These are phyloP conservation scores for Drosophila robusta DNA, from an alignment of 2,888 invertebrate species.

Conservation along the genomic window DNA sequence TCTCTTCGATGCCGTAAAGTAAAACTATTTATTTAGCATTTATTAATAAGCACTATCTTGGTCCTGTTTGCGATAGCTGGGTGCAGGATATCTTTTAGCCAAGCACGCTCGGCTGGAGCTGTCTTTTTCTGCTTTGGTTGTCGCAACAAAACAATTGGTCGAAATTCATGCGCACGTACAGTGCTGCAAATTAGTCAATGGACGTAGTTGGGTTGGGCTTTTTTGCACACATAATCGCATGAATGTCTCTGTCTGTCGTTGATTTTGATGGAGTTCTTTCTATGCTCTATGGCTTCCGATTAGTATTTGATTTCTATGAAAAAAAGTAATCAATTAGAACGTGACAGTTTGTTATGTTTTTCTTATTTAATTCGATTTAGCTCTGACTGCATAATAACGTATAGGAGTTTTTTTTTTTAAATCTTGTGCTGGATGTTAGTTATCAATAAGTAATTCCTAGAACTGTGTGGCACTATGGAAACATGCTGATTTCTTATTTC, in stretches of 20 bases:
- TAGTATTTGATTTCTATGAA: conserved; percentile 23
- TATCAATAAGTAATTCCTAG: neutral
- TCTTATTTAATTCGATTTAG: neutral
- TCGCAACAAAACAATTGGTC: conserved; percentile 30
- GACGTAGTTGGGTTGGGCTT: conserved; percentile 24
- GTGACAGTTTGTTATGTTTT: conserved; percentile 9
- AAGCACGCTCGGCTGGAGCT: neutral
- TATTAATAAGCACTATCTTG: neutral
- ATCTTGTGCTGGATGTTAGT: no score
- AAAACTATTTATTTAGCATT: no score
- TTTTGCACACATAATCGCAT: conserved; percentile 32
- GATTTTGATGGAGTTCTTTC: conserved; percentile 63
- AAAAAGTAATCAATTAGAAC: conserved; percentile 22
- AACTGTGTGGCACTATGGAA: neutral
- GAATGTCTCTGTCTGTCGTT: conserved; percentile 53
- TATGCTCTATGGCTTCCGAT: conserved; percentile 12
- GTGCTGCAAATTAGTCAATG: conserved; percentile 71
- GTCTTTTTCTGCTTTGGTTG: neutral
- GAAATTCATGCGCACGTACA: conserved; percentile 64
- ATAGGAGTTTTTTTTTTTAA: no score
- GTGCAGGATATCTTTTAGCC: conserved; percentile 6
- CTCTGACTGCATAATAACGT: neutral
- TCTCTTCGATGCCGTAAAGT: neutral
- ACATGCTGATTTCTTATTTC: no score
- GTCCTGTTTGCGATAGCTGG: no score